phyloP scores from a whole-genome alignment of 92 coral and sea anemone species.

The Isaurus tuberculatus region DNA sequence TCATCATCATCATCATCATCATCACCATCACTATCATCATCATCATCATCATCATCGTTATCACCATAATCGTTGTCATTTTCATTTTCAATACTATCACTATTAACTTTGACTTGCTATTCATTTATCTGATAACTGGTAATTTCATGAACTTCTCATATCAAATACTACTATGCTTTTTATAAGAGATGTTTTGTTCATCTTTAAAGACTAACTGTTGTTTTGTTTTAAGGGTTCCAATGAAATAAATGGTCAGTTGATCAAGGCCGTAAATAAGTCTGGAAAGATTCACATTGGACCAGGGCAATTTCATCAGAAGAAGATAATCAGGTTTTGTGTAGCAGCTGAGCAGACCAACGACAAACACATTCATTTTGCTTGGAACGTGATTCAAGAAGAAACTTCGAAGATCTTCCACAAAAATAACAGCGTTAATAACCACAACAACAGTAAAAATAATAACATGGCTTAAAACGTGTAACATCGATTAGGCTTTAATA shows the following conservation, averaged over 20 bases:
- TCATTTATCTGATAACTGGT: too few relatives aligned
- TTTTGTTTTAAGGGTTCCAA: not conserved
- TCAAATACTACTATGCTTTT: too few relatives aligned
- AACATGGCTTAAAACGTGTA: too few relatives aligned
- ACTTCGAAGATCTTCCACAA: not conserved
- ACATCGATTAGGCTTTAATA: too few relatives aligned
- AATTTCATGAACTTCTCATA: too few relatives aligned
- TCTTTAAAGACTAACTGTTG: not conserved
- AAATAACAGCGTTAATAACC: too few relatives aligned
- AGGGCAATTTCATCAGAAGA: slow-evolving; percentile 31
- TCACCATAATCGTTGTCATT: too few relatives aligned
- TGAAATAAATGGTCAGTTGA: not conserved
- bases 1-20: not conserved
- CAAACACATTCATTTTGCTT: slow-evolving; percentile 12
- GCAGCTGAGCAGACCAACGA: slow-evolving; percentile 34
- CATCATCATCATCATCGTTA: too few relatives aligned
- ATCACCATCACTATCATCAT: not conserved
- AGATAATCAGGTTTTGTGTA: slow-evolving; percentile 5
- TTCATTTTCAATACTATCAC: too few relatives aligned
- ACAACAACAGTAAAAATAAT: too few relatives aligned
- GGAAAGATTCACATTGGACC: slow-evolving; percentile 38
- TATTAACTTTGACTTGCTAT: too few relatives aligned
- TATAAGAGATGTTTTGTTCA: too few relatives aligned
- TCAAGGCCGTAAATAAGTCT: slow-evolving; percentile 21
- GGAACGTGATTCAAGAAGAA: slow-evolving; percentile 40